These are phyloP conservation scores for Clarias laeviceps DNA, from an alignment of 2,797 vertebrate species.

Conservation along the genomic window DNA sequence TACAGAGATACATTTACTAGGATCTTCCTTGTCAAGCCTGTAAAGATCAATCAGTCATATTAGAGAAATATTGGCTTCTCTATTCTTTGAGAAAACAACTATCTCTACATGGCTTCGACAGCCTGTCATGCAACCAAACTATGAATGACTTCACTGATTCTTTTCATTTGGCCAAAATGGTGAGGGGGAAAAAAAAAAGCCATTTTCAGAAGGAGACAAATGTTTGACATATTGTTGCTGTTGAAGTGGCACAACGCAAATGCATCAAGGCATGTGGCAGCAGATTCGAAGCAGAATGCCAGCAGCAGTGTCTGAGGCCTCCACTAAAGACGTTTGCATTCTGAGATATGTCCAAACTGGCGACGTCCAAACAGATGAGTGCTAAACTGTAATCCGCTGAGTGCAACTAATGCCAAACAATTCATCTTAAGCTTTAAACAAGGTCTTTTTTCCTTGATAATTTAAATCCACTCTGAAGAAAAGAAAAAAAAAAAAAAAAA, in stretches of 20 bases:
- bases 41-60: conserved; percentile 13
- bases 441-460: conserved; percentile 43
- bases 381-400: conserved; percentile 43
- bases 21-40: background rate
- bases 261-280: conserved; percentile 28
- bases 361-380: conserved; percentile 34
- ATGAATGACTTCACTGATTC: conserved; percentile 26
- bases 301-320: conserved; percentile 35
- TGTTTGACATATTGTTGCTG: conserved; percentile 37
- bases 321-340: conserved; percentile 41
- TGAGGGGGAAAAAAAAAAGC: background rate
- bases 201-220: conserved; percentile 12
- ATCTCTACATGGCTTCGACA: conserved; percentile 23
- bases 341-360: conserved; percentile 39
- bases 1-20: background rate
- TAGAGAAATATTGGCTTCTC: background rate
- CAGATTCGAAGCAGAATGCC: conserved; percentile 24
- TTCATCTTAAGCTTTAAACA: conserved; percentile 48
- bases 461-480: conserved; percentile 43
- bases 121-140: conserved; percentile 12
- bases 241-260: conserved; percentile 25
- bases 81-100: background rate
- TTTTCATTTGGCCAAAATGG: conserved; percentile 23
- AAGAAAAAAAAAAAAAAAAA: conserved; percentile 38
- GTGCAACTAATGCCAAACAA: conserved; percentile 32